These are phyloP conservation scores for Gymnothorax javanicus DNA, from an alignment of 2,797 vertebrate genomes.

Conservation along the genomic window DNA sequence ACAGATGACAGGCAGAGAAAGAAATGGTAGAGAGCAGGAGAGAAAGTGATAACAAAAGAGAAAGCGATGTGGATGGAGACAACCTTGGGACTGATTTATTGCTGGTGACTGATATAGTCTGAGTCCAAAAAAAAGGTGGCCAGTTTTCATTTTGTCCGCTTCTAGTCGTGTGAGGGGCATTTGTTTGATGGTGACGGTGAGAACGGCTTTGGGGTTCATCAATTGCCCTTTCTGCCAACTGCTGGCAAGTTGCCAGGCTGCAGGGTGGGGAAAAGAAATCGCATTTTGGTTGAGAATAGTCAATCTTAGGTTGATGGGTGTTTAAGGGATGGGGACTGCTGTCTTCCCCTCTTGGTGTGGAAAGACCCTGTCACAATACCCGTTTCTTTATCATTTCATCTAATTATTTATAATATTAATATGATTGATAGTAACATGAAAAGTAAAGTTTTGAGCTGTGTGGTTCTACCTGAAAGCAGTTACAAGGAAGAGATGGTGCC, in stretches of 20 bases:
- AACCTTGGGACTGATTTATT: no score
- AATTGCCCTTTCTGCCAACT: neutral
- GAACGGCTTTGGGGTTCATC: neutral
- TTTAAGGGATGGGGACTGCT: neutral
- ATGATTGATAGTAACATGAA: no score
- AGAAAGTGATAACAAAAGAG: neutral
- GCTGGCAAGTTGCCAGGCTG: neutral
- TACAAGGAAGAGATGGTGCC: no score
- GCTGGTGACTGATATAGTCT: constrained; percentile 11
- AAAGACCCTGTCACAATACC: no score
- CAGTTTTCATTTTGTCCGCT: constrained; percentile 21
- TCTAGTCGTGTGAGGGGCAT: neutral
- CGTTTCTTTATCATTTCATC: no score
- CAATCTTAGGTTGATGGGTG: no score
- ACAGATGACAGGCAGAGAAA: constrained; percentile 4
- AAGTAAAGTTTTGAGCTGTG: no score
- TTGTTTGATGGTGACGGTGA: neutral
- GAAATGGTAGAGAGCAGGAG: neutral
- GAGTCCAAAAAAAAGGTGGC: constrained; percentile 11
- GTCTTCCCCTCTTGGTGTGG: no score
- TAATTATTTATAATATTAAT: no score
- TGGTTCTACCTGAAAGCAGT: no score
- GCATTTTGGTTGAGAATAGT: neutral
- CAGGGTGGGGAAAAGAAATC: neutral
- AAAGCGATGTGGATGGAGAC: no score